These are phyloP conservation scores for Metopolophium dirhodum DNA, from an alignment of 1,140 invertebrate species.

Conservation along the genomic window DNA sequence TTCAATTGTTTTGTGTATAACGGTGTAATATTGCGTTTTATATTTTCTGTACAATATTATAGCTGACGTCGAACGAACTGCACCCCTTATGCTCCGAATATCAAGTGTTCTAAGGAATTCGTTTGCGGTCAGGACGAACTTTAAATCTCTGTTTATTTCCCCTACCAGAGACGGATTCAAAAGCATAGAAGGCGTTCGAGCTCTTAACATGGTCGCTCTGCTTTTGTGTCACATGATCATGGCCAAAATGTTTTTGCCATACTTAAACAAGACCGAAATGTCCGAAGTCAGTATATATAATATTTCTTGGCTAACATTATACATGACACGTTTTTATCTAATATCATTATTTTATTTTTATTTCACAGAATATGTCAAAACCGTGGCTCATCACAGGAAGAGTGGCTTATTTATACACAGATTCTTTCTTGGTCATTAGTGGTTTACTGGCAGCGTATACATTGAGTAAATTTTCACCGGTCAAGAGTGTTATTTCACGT, in stretches of 20 bases:
- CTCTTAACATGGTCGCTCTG: conserved; percentile 71
- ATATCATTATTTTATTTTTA: conserved; percentile 25
- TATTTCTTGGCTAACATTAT: not conserved
- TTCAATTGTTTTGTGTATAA: not conserved
- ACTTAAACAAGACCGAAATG: conserved; percentile 72
- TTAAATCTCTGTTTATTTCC: conserved; percentile 61
- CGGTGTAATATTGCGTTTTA: not conserved
- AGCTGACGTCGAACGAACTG: conserved; percentile 20
- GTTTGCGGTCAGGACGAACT: conserved; percentile 67
- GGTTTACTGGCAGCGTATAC: conserved; percentile 70
- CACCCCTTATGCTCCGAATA: conserved; percentile 13
- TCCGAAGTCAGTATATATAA: conserved; percentile 65
- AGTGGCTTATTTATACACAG: conserved; percentile 76
- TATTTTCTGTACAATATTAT: not conserved
- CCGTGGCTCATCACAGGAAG: conserved; percentile 74
- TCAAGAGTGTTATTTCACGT: conserved; percentile 39
- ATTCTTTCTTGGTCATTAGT: conserved; percentile 77
- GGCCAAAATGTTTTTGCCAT: conserved; percentile 74
- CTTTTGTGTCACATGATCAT: conserved; percentile 74
- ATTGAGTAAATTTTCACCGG: conserved; percentile 1
- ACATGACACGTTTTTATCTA: not conserved
- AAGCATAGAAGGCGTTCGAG: conserved; percentile 70
- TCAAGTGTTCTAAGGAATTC: conserved; percentile 65
- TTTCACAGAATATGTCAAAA: conserved; percentile 68
- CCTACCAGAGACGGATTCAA: not conserved